These are phyloP conservation scores for Heliconius congener DNA, from an alignment of 1,140 invertebrate species.

Conservation along the genomic window DNA sequence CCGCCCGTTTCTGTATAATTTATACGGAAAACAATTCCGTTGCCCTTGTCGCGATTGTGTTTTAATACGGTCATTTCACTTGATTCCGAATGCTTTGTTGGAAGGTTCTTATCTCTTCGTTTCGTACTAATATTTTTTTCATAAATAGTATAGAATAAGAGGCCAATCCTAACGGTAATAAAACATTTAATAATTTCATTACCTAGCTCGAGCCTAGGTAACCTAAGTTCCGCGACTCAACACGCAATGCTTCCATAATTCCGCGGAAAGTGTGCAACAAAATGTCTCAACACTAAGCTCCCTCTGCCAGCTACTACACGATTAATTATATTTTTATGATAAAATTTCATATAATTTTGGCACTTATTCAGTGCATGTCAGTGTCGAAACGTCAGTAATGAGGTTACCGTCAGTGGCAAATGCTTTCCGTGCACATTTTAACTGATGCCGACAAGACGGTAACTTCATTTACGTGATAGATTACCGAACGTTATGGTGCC, in stretches of 20 bases:
- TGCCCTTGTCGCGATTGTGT: background rate
- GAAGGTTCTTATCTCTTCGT: background rate
- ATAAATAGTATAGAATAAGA: too few species aligned
- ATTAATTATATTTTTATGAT: background rate
- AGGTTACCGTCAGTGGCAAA: slow-evolving; percentile 26
- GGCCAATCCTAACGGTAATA: too few species aligned
- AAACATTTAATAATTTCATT: too few species aligned
- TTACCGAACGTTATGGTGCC: background rate
- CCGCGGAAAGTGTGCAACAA: too few species aligned
- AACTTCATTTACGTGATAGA: slow-evolving; percentile 16
- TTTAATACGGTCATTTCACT: background rate
- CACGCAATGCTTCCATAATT: too few species aligned
- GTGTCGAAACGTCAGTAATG: slow-evolving; percentile 24
- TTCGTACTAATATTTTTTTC: background rate
- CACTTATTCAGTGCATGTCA: slow-evolving; percentile 17
- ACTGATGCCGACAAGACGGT: slow-evolving; percentile 27
- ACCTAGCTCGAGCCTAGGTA: too few species aligned
- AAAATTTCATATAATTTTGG: background rate
- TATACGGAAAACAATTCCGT: background rate
- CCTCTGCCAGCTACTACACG: background rate
- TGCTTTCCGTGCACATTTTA: slow-evolving; percentile 28
- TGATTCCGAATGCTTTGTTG: background rate
- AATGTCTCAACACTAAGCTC: too few species aligned
- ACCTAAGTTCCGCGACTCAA: too few species aligned
- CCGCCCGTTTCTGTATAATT: background rate